These are phyloP conservation scores for Stomatorhinus walkeri DNA, from an alignment of 2,797 vertebrate species.

Conservation along the genomic window DNA sequence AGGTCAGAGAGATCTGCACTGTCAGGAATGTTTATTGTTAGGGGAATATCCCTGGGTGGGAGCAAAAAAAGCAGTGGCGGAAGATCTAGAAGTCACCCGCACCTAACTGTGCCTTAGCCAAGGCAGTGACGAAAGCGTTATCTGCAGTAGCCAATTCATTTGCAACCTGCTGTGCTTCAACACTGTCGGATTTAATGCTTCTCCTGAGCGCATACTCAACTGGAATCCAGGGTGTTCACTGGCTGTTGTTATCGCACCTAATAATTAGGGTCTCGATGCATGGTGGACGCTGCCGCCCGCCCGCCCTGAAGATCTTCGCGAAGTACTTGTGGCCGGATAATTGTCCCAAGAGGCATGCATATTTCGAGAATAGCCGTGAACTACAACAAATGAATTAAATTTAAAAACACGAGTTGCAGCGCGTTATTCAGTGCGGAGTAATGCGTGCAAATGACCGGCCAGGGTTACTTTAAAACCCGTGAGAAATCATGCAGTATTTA, in stretches of 20 bases:
- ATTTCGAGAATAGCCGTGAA: not conserved
- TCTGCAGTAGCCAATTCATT: not conserved
- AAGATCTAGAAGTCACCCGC: conserved; percentile 35
- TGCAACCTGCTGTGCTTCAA: conserved; percentile 17
- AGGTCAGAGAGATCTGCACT: conserved; percentile 58
- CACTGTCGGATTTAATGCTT: conserved; percentile 7
- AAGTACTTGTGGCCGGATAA: not conserved
- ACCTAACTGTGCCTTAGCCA: not conserved
- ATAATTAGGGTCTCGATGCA: conserved; percentile 5
- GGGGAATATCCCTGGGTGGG: conserved; percentile 20
- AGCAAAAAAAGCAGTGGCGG: not conserved
- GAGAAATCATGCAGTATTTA: not conserved
- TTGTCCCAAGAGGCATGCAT: not conserved
- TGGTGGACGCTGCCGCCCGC: not conserved
- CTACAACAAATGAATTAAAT: not conserved
- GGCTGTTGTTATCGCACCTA: not conserved
- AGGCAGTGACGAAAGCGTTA: not conserved
- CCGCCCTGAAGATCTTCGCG: not conserved
- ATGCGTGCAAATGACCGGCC: not conserved
- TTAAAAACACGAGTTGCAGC: not conserved
- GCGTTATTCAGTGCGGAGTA: not conserved
- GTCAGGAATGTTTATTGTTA: conserved; percentile 59
- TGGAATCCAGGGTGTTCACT: conserved; percentile 29
- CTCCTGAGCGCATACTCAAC: conserved; percentile 39
- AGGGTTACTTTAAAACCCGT: not conserved